Evolutionary conservation across 1,140 invertebrate species (phyloP), one percentile per base, ranked within the genome.

Genomic region (Zaprionus ornatus): DNA sequence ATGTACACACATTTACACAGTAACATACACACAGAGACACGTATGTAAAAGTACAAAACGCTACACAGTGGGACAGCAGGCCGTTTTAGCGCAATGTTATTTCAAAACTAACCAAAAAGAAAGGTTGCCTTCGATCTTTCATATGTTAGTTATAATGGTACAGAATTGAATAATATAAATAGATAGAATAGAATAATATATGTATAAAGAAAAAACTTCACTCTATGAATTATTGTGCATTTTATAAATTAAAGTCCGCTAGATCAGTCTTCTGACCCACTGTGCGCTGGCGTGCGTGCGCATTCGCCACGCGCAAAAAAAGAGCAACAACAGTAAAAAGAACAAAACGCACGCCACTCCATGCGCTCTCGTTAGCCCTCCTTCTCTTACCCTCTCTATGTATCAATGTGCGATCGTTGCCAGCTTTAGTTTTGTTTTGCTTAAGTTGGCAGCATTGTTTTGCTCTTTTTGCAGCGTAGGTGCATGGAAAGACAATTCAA

Each of bases 401-500:
- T 37, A 1, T 40, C n/a, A 45, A 17, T 27, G 35, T 27, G 32
- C 45, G 19, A 50, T 50, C 45, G 45, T 50, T 50, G 45, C 17
- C 45, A 21, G 19, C 19, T 7, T 50, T 13, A 50, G 19, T 50
- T 50, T 50, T n/a, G 17, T 65, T 74, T 69, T 40, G 35, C 45
- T 10, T 45, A 72, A 60, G 73, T 42, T 71, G 71, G 71, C 57
- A 61, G 57, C 65, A 74, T 37, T 60, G 15, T 35, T 35, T 21
- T 62, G 13, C 12, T 37, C 6, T 27, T 70, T 55, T 62, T 69
- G 65, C 52, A 21, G 67, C 67, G 73, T 71, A 70, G 73, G 67
- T 64, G 59, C 64, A 56, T 57, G 29, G 29, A 45, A 52, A 74
- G 75, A 68, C 75, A 75, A 63, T 71, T 75, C 77, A 79, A 76